Evolutionary conservation across 2,113 vertebrate genomes (phyloP), one percentile per base, ranked within the genome.

Genomic region (Poeciliopsis retropinna): DNA sequence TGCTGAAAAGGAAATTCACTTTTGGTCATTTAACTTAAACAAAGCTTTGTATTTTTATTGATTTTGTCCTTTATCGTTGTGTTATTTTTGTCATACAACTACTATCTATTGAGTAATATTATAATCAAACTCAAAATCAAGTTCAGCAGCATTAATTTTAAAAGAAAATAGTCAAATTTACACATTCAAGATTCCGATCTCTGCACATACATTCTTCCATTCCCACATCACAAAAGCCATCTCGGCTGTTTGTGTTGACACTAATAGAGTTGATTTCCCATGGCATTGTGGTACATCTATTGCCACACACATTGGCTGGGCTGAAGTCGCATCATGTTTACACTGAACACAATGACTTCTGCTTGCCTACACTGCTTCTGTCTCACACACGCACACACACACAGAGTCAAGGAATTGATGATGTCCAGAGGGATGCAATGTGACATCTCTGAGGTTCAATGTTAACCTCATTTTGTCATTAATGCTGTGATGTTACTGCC

Each of bases 241-340:
- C 77, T 80, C 78, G 81, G 80, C 88, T 76, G 79, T 79, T 71
- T 75, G 66, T 83, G 85, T 84, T 88, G 90, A 92, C 92, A 89
- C 87, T 91, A 89, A 88, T 86, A 81, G 89, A 92, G 86, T 89
- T 92, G 90, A 95, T 95, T 95, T 93, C 92, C 93, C 92, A 88
- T 84, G 89, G 89, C 87, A 90, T 84, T 85, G 68, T 73, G 65
- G 80, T 77, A 88, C 87, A 89, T 91, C 92, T 89, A 89, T 83
- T 84, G 85, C 79, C 82, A 91, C 91, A 91, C 92, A 91, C 87
- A 91, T 77, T 75, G 87, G 87, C 79, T 78, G 78, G 83, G 80
- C 83, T 87, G 87, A 87, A 90, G 89, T 89, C 90, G 82, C 89
- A 89, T 93, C 86, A 81, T 93, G 92, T 93, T 93, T 92, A 92